phyloP scores from a whole-genome alignment of 2,113 vertebrate species.

The Urocolius indicus region DNA sequence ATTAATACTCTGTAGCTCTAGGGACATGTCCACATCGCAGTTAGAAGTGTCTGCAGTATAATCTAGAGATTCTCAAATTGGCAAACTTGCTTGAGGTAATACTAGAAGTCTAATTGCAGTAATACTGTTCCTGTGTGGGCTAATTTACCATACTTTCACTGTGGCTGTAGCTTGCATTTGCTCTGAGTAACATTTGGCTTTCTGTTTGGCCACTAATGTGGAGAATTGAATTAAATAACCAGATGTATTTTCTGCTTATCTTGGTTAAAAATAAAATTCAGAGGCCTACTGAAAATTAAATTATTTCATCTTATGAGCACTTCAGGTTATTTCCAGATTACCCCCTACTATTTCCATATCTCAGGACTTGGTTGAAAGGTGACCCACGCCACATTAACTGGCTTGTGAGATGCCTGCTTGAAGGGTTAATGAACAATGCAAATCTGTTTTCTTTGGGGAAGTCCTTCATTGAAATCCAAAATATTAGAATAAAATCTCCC shows the following conservation, averaged over 20 bases:
- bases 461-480: not conserved
- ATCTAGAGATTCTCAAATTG: not conserved
- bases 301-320: not conserved
- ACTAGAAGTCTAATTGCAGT: not conserved
- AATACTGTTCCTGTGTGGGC: not conserved
- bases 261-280: not conserved
- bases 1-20: not conserved
- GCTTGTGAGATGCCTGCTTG: not conserved
- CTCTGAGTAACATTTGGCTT: not conserved
- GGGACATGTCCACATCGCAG: not conserved
- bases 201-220: not conserved
- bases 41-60: not conserved
- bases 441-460: not conserved
- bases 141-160: not conserved
- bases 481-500: not conserved
- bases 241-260: not conserved
- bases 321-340: not conserved
- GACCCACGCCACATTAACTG: not conserved
- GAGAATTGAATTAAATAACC: not conserved
- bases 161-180: not conserved
- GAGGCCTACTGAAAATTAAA: not conserved
- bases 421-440: not conserved
- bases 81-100: not conserved
- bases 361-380: not conserved
- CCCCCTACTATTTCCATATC: not conserved